phyloP scores from a whole-genome alignment of 2,797 vertebrate genomes.

The Clarias fuscus region DNA sequence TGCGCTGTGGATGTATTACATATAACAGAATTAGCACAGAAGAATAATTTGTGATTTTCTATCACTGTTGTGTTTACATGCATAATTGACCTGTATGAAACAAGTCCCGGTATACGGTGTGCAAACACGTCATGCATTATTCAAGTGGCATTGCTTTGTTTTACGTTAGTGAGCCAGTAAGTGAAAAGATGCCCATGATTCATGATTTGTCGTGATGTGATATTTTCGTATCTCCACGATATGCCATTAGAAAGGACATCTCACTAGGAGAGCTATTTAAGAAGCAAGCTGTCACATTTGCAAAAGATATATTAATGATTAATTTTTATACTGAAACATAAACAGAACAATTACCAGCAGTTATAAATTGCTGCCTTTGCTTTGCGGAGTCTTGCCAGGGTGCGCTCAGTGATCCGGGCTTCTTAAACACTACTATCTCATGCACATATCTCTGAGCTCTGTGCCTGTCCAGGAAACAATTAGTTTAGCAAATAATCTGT shows the following conservation, averaged over 20 bases:
- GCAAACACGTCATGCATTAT: neutral
- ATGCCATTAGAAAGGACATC: neutral
- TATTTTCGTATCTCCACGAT: neutral
- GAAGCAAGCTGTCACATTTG: neutral
- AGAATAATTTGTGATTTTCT: neutral
- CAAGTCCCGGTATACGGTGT: neutral
- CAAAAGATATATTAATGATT: neutral
- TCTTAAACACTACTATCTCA: conserved; percentile 8
- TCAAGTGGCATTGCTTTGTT: neutral
- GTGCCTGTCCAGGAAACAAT: conserved; percentile 14
- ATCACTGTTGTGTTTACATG: neutral
- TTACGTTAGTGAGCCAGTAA: neutral
- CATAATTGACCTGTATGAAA: neutral
- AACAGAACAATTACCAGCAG: neutral
- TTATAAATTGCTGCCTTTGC: neutral
- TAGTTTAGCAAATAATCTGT: conserved; percentile 26
- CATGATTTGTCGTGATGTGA: neutral
- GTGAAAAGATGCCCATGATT: neutral
- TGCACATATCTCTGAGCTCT: neutral
- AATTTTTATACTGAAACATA: neutral
- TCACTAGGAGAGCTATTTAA: too few species aligned
- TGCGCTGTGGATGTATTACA: neutral
- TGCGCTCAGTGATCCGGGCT: neutral
- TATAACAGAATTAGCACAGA: neutral
- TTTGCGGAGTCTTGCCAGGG: neutral